phyloP scores from a whole-genome alignment of 35 echinoderm and acorn worm genomes.

The Eucidaris tribuloides region DNA sequence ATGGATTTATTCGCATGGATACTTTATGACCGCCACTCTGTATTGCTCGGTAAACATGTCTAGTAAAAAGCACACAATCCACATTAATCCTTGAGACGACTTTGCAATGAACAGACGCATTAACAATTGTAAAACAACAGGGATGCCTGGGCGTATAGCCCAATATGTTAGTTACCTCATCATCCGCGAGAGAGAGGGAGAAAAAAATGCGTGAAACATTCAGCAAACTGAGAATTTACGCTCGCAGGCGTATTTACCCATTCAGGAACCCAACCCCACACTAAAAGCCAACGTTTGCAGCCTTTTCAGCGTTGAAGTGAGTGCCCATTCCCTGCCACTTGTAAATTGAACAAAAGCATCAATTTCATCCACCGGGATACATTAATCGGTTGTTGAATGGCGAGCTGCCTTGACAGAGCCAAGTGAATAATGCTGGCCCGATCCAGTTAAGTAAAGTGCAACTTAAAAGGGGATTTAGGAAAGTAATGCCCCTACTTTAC shows the following conservation, averaged over 20 bases:
- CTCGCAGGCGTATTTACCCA: conserved; percentile 23
- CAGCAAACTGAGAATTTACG: not conserved
- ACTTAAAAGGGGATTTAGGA: conserved; percentile 22
- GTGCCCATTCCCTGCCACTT: not conserved
- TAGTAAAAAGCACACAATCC: conserved; percentile 25
- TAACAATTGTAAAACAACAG: too few species aligned
- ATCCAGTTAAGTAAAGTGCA: not conserved
- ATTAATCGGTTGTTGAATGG: conserved; percentile 1
- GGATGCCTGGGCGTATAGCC: too few species aligned
- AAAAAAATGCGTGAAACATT: not conserved
- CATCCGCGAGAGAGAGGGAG: not conserved
- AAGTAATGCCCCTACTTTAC: conserved; percentile 21
- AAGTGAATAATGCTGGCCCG: not conserved
- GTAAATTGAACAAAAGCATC: conserved; percentile 11
- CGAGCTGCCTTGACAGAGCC: not conserved
- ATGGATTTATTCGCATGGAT: too few species aligned
- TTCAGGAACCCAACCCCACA: conserved; percentile 8
- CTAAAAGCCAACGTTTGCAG: conserved; percentile 25
- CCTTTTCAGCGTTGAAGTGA: conserved; percentile 25
- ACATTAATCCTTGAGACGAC: not conserved
- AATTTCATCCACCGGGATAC: not conserved
- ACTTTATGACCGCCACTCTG: not conserved
- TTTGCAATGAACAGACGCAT: conserved; percentile 19
- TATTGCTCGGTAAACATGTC: conserved; percentile 14
- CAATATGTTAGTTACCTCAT: too few species aligned